Conservation (phyloP, 2,113 vertebrate species). For the Bos indicus region DNA sequence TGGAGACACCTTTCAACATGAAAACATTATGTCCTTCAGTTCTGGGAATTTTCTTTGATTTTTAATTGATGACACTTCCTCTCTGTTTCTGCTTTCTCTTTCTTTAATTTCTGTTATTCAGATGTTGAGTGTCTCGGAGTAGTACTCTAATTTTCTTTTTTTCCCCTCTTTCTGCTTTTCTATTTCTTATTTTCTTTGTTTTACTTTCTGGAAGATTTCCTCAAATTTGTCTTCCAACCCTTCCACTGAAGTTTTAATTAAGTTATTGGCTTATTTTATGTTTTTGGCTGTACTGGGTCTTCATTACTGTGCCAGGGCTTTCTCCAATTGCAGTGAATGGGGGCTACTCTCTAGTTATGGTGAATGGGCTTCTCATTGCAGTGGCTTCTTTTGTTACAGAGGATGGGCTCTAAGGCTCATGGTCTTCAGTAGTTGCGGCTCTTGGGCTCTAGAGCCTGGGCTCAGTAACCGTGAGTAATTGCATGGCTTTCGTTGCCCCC, state of each 20-base stretch:
- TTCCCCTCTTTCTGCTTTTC: not conserved
- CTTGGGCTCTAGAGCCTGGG: not conserved
- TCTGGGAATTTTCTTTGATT: not conserved
- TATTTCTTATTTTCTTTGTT: not conserved
- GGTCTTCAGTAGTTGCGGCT: not conserved
- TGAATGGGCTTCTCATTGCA: not conserved
- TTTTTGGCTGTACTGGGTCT: not conserved
- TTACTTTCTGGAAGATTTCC: slow-evolving; percentile 2
- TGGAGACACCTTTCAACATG: not conserved
- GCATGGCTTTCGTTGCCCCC: not conserved
- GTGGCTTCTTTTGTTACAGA: not conserved
- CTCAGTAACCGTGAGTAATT: not conserved
- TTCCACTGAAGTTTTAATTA: not conserved
- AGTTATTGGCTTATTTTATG: not conserved
- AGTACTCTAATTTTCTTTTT: not conserved
- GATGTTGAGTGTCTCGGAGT: not conserved
- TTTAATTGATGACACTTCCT: not conserved
- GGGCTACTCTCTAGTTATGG: not conserved
- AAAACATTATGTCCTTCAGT: not conserved
- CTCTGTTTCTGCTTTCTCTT: not conserved
- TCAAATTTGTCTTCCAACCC: not conserved
- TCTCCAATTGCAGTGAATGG: not conserved
- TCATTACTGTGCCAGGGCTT: not conserved
- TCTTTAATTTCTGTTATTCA: not conserved
- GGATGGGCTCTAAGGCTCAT: not conserved